Percentiles rank a stretch among this genome's conserved stretches.
Conservation (phyloP, 1,140 invertebrate genomes). For the Elysia chlorotica region DNA sequence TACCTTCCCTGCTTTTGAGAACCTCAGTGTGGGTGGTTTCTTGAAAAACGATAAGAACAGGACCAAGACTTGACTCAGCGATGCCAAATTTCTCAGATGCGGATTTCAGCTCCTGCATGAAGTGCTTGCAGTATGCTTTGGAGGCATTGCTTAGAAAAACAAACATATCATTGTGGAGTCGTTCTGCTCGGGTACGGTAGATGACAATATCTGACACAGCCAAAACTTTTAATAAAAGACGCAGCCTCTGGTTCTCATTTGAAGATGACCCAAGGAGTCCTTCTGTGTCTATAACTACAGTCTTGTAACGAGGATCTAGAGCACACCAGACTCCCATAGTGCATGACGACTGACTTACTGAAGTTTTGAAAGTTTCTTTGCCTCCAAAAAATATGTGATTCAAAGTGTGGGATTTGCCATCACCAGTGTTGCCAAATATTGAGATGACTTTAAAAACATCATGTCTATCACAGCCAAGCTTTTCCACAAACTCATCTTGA, state of each 20-base stretch:
- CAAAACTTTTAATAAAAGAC: constrained; percentile 78
- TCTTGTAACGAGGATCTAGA: constrained; percentile 70
- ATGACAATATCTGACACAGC: constrained; percentile 84
- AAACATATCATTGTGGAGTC: constrained; percentile 79
- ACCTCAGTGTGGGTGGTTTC: constrained; percentile 77
- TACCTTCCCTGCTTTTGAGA: constrained; percentile 42
- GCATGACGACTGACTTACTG: constrained; percentile 74
- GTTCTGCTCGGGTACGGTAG: constrained; percentile 78
- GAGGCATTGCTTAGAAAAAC: constrained; percentile 81
- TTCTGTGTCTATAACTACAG: constrained; percentile 82
- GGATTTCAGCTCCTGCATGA: constrained; percentile 70
- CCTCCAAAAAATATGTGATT: constrained; percentile 83
- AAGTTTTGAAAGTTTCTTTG: constrained; percentile 76
- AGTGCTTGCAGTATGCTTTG: constrained; percentile 76
- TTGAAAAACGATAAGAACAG: constrained; percentile 80
- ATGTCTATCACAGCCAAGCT: constrained; percentile 50
- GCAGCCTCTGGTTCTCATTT: constrained; percentile 74
- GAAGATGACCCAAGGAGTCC: constrained; percentile 72
- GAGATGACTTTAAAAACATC: constrained; percentile 79
- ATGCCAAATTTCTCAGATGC: constrained; percentile 66
- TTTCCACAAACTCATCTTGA: constrained; percentile 58
- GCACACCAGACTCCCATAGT: constrained; percentile 83
- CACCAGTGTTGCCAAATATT: constrained; percentile 86
- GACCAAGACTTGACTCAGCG: constrained; percentile 69
- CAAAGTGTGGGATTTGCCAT: constrained; percentile 83